phyloP scores from a whole-genome alignment of 2,888 invertebrate species.

The Iselma pallidipennis region DNA sequence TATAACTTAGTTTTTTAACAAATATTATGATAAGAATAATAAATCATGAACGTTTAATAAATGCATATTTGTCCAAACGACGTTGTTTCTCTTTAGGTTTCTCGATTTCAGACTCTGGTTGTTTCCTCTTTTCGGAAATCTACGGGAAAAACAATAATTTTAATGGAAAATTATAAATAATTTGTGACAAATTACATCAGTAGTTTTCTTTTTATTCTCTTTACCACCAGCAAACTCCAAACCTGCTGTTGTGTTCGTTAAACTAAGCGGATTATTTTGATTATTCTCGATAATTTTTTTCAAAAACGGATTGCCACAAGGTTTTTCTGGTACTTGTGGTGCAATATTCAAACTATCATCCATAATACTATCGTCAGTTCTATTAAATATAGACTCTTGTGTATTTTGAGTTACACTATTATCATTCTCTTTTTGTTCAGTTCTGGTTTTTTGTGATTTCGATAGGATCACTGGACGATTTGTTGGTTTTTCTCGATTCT shows the following conservation, averaged over 20 bases:
- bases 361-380: neutral
- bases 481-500: constrained; percentile 1
- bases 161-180: too few species aligned
- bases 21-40: constrained; percentile 6
- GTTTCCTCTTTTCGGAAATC: constrained; percentile 49
- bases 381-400: neutral
- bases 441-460: constrained; percentile 1
- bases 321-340: constrained; percentile 33
- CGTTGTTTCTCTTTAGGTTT: constrained; percentile 56
- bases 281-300: constrained; percentile 48
- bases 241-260: constrained; percentile 50
- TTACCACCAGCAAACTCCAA: constrained; percentile 42
- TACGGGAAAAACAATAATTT: constrained; percentile 19
- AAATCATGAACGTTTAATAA: constrained; percentile 39
- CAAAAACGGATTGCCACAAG: constrained; percentile 55
- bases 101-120: constrained; percentile 48
- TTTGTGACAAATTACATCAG: too few species aligned
- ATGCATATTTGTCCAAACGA: constrained; percentile 56
- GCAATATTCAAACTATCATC: constrained; percentile 12
- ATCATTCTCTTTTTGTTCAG: neutral
- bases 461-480: neutral
- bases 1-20: neutral
- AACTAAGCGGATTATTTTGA: constrained; percentile 45
- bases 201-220: constrained; percentile 35
- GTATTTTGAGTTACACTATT: neutral